A percentile compares a stretch with the other conserved stretches of the same genome.
Evolutionary conservation across 1,140 invertebrate genomes (phyloP).

Genomic region (Anthonomus grandis): DNA sequence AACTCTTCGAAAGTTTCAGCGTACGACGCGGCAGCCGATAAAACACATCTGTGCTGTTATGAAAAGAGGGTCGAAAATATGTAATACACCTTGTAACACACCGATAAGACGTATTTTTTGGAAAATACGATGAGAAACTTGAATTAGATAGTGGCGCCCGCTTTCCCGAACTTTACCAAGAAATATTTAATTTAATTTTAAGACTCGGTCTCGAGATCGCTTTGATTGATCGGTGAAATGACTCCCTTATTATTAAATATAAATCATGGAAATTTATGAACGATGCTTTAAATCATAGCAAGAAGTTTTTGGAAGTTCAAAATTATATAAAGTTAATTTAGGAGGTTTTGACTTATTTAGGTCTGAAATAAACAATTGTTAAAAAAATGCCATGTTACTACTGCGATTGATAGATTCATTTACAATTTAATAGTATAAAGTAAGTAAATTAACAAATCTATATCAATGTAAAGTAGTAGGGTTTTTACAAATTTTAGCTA

Average conservation of each 20-base stretch:
- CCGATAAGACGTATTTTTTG: slow-evolving; percentile 5
- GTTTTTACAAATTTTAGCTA: too few species aligned
- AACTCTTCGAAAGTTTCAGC: background rate
- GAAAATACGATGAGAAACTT: slow-evolving; percentile 7
- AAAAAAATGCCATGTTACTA: too few species aligned
- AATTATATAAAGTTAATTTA: too few species aligned
- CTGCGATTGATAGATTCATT: too few species aligned
- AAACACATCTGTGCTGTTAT: slow-evolving; percentile 14
- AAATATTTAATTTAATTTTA: background rate
- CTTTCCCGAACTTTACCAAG: background rate
- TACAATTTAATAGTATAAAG: too few species aligned
- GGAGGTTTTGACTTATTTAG: too few species aligned
- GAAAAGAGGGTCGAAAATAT: slow-evolving; percentile 12
- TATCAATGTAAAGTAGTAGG: too few species aligned
- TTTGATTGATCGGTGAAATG: background rate
- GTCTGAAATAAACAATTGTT: too few species aligned
- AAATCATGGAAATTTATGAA: too few species aligned
- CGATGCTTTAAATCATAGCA: too few species aligned
- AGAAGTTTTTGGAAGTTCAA: too few species aligned
- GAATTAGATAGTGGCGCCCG: background rate
- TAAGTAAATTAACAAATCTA: too few species aligned
- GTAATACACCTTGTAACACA: slow-evolving; percentile 16
- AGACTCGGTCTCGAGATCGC: background rate
- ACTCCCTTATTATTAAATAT: background rate
- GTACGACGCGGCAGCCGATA: slow-evolving; percentile 1